Evolutionary conservation across 2,113 vertebrate genomes (phyloP), one percentile per base, ranked within the genome.

Genomic region (Melanocharis versteri): DNA sequence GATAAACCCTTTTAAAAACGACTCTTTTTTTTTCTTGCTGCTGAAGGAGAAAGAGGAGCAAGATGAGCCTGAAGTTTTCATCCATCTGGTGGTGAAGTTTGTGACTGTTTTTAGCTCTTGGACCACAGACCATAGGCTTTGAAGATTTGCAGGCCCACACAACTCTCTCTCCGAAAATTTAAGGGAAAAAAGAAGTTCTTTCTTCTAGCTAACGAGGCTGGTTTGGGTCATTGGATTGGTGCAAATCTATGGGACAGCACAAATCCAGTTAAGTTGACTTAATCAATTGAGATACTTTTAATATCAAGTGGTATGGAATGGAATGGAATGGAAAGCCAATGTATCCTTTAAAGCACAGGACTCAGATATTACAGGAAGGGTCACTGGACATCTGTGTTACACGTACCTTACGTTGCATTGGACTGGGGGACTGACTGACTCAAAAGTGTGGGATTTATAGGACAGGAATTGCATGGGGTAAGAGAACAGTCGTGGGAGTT

Each of bases 31-130:
- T 54, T 58, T 83, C 42, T 47, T 47, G 17, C 39, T 50, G 56
- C 31, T 73, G 62, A 70, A 65, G 44, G 42, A 66, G 35, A 90
- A 94, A 76, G 24, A 58, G 37, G 33, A 87, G 70, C 61, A 83
- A 87, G 31, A 82, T 45, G 51, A 96, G 66, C 62, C 66, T 50
- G 17, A 84, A 68, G 22, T 83, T 88, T 83, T 91, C 35, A 39
- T 70, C 42, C 71, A 73, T 66, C 70, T 65, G 62, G 71, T 66
- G 28, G 37, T 61, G 47, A 90, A 62, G 17, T 57, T 72, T 47
- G 33, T 72, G 70, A 45, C 71, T 91, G 35, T 66, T 94, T 94
- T 95, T 96, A 88, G 79, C 44, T 90, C 68, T 64, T 87, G 68
- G n/a, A 81, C 89, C 44, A 51, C 40, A 71, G 58, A 80, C 11